Percentiles rank a stretch among this genome's conserved stretches.
Evolutionary conservation across 2,113 vertebrate genomes (phyloP).

Genomic region (Carlito syrichta): DNA sequence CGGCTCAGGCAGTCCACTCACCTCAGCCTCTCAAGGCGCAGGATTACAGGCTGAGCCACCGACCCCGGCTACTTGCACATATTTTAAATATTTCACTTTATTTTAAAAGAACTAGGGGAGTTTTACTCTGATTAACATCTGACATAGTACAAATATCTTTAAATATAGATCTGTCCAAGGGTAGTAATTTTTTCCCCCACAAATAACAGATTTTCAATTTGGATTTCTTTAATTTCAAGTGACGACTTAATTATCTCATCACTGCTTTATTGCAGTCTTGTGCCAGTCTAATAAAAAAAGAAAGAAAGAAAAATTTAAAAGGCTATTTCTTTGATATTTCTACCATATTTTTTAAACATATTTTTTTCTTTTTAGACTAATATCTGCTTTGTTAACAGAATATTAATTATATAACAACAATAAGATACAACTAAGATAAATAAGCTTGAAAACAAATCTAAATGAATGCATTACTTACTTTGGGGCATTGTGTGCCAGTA

Average conservation of each 20-base stretch:
- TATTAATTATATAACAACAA: background rate
- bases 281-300: background rate
- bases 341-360: background rate
- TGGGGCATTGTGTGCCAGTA: background rate
- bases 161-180: background rate
- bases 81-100: background rate
- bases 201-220: background rate
- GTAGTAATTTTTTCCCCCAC: background rate
- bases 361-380: background rate
- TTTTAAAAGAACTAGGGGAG: background rate
- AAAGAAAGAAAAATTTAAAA: background rate
- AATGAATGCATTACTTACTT: background rate
- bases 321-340: background rate
- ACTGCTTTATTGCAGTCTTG: background rate
- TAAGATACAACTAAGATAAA: background rate
- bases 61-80: no score
- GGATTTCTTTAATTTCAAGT: background rate
- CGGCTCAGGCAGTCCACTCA: no score
- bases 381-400: background rate
- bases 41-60: no score
- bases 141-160: background rate
- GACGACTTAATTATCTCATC: background rate
- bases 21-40: no score
- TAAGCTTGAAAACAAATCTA: background rate
- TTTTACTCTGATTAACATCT: background rate